Evolutionary conservation across 1,140 invertebrate genomes (phyloP), one percentile per base, ranked within the genome.

Genomic region (Drosophila punjabiensis): DNA sequence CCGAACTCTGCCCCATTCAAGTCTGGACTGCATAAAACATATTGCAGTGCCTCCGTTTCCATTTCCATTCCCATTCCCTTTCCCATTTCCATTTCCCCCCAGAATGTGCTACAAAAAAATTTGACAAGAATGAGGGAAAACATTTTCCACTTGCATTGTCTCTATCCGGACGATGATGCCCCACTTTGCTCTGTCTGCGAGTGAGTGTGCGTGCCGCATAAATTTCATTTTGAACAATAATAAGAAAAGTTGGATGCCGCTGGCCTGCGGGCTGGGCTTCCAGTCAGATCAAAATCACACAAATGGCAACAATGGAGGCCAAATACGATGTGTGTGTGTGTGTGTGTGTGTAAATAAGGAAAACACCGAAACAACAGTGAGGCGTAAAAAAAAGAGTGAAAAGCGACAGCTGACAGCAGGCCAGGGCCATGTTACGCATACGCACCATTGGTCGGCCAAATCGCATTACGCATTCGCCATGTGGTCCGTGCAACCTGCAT

Each of bases 231-330:
- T 79, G 47, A 75, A 81, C 75, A 85, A 85, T 85, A 89, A 89
- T 85, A 90, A 81, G 75, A 90, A 89, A 89, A 90, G 85, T 90
- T 90, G 81, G 64, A 65, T 76, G 81, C 48, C 69, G 73, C 84
- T 81, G 79, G 85, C 74, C 81, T 63, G 81, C 60, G 60, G 86
- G 45, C 59, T 74, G 65, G 50, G 65, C 67, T 74, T 60, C 47
- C 47, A 81, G 81, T 71, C 59, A 76, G 69, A 85, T 85, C 74
- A 70, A 64, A 81, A 78, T 75, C 53, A 52, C 55, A 73, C 69
- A 64, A 78, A 55, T 37, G 59, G 47, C 55, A 78, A 78, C 67
- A 82, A 80, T 58, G 58, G 33, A 35, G 39, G 33, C 33, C 18
- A 14, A 1, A 7, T 16, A 56, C 60, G 55, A 24, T 37, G 66